These are phyloP conservation scores for Microchirus variegatus DNA, from an alignment of 2,797 vertebrate species.

Conservation along the genomic window DNA sequence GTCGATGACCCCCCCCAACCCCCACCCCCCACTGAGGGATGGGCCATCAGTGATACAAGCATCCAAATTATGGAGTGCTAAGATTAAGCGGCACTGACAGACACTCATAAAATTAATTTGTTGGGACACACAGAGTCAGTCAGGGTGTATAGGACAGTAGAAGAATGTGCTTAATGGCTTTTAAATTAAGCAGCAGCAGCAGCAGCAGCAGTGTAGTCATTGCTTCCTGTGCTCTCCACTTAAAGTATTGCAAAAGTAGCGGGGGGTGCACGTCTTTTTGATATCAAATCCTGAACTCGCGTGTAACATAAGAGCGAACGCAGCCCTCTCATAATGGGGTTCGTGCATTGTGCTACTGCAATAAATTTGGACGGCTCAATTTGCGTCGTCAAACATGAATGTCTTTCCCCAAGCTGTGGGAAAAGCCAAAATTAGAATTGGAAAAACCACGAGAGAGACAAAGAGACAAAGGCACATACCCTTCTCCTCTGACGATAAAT, in stretches of 20 bases:
- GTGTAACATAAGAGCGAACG: conserved; percentile 12
- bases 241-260: not conserved
- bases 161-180: conserved; percentile 8
- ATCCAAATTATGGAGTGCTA: conserved; percentile 53
- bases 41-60: conserved; percentile 44
- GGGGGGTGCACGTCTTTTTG: not conserved
- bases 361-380: conserved; percentile 24
- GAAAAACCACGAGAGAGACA: conserved; percentile 30
- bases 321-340: not conserved
- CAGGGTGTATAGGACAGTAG: conserved; percentile 8
- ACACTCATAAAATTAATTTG: conserved; percentile 47
- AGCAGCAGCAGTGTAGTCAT: not conserved
- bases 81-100: conserved; percentile 57
- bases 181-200: conserved; percentile 15
- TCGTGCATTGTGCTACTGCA: conserved; percentile 17
- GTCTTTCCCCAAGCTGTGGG: conserved; percentile 11
- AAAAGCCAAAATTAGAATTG: conserved; percentile 21
- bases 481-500: conserved; percentile 55
- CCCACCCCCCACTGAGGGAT: conserved; percentile 48
- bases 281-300: conserved; percentile 3
- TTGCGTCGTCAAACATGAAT: conserved; percentile 37
- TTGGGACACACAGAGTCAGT: conserved; percentile 23
- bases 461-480: conserved; percentile 34
- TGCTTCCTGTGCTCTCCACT: conserved; percentile 6
- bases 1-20: conserved; percentile 51